Evolutionary conservation across 1,140 invertebrate genomes (phyloP), one percentile per base, ranked within the genome.

Genomic region (Bombus picipes): DNA sequence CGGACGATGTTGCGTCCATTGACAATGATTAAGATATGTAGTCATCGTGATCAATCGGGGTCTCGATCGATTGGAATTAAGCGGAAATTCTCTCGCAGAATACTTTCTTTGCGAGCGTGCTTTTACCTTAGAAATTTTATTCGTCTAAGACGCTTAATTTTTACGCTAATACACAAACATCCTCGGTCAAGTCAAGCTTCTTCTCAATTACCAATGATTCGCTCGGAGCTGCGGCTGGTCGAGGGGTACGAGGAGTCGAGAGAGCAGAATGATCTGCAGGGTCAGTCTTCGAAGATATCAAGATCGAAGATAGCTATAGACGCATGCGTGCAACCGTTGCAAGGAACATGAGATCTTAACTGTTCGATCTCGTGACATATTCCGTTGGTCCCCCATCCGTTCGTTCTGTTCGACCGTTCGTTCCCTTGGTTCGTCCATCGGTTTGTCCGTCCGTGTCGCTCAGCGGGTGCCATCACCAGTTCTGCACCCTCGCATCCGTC

Each of bases 401-500:
- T 77, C 79, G 47, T 53, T 18, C 18, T 53, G 47, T 53, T 53
- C 47, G 47, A 53, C 47, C 47, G 82, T 87, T 71, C 86, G 84
- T 92, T 83, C 57, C 88, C 85, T 86, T 81, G 87, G 47, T 53
- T 53, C 47, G 47, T 53, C 83, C 90, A 77, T 86, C 87, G 87
- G 90, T 92, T 93, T 91, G 92, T 92, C 76, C 92, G 89, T 90
- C 78, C 91, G 88, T 94, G 92, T 93, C 88, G 91, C 93, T 71
- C 93, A 94, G 92, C 93, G 89, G 93, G 93, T 91, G 92, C 93
- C 93, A 93, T 94, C 93, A 92, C 92, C 93, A 94, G 92, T 90
- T 94, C 92, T 90, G 92, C 93, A 94, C 93, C 93, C 92, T 93
- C 92, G 88, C 93, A 93, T 94, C 92, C 92, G 92, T 94, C 93